phyloP scores from a whole-genome alignment of 2,888 invertebrate species.

The Osmoderma eremita region DNA sequence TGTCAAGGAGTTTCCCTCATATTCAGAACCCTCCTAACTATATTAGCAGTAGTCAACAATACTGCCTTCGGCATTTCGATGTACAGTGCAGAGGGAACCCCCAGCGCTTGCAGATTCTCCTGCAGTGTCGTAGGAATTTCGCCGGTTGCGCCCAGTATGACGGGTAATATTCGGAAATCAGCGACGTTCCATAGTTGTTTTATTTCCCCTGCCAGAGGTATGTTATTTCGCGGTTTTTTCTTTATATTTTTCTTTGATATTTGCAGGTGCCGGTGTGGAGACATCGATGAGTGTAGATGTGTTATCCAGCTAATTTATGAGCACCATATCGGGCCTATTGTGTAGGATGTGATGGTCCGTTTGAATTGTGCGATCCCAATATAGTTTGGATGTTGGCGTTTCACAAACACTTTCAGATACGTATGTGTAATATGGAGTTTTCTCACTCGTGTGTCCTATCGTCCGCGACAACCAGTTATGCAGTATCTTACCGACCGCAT shows the following conservation, averaged over 20 bases:
- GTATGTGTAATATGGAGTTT: background rate
- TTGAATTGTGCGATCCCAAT: background rate
- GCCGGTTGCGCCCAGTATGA: background rate
- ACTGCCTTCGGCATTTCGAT: background rate
- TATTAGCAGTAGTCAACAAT: background rate
- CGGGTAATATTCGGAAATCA: background rate
- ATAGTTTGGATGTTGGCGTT: background rate
- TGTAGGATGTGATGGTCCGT: background rate
- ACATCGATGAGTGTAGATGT: background rate
- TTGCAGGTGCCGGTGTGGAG: background rate
- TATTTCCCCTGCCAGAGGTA: background rate
- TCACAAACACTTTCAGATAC: background rate
- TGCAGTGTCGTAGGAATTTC: background rate
- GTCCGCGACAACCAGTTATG: background rate
- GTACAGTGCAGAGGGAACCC: background rate
- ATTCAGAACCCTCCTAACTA: background rate
- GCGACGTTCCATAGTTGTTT: background rate
- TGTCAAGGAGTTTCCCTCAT: too few relatives aligned
- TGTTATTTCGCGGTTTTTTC: background rate
- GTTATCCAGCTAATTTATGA: background rate
- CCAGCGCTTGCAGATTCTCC: background rate
- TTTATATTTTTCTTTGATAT: background rate
- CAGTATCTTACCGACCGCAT: background rate
- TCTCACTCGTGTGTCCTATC: background rate
- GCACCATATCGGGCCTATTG: background rate